Base-by-base conservation (phyloP, 2,113 vertebrate genomes). In the Coreoperca whiteheadi region DNA sequence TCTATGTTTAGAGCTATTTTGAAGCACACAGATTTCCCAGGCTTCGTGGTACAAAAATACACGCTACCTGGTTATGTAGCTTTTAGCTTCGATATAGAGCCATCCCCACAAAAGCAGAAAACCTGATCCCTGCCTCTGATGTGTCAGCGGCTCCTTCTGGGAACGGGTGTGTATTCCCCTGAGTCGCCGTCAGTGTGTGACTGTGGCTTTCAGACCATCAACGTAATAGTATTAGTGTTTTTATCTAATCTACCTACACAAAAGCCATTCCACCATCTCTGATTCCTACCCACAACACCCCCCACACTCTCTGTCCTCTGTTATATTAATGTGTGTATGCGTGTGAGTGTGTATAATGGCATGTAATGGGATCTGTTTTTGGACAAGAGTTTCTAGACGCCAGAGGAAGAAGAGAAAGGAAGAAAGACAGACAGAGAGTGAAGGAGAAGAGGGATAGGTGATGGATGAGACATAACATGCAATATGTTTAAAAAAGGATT, bases 181-280 rank as follows among this genome's bases (percentile, higher is more conserved):
- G 86, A 77, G 88, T 87, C 78, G 41, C 81, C 71, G 81, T 82
- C 76, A 63, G 87, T 92, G 79, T 89, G 89, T 85, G 88, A 89
- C 89, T 79, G 57, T 74, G 84, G 92, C 91, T 94, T 93, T 94
- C 77, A 93, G 83, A 74, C 87, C 88, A 86, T 91, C 88, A 82
- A 67, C 81, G 81, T 92, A 92, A 93, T 92, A 74, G 75, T 88
- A 91, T 94, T 93, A 92, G 73, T 89, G 74, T 79, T 90, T 93
- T 93, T 90, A 94, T 93, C 89, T 88, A 93, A 94, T 94, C 88
- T 92, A 56, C 77, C 66, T 79, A 59, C 73, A 91, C 83, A 93
- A 93, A 89, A 64, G 63, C 81, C 61, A 74, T 86, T 86, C 74
- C 74, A 32, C 79, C 82, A 81, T 83, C 82, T 82, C 79, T 79